Base-by-base conservation (phyloP, 2,113 vertebrate genomes). In the Turdus rufiventris region DNA sequence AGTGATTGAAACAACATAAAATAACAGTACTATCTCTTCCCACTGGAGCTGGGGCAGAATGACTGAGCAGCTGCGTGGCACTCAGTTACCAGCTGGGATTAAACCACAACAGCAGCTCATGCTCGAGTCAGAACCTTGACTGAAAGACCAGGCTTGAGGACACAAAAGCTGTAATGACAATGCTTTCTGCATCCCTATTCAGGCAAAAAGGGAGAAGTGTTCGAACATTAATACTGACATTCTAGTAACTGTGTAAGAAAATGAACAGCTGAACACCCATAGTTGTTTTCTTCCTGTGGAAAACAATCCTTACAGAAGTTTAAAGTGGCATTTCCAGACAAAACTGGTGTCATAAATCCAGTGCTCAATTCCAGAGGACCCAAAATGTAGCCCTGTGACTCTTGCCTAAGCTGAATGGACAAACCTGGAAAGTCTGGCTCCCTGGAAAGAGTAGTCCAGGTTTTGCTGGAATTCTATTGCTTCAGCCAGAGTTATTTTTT, bases 291-390 rank as follows among this genome's bases (percentile, higher is more conserved):
- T 66, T 88, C n/a, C 63, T 71, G 24, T 58, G 45, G 19, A 75
- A 88, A 88, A 10, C 36, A 34, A 58, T n/a, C 40, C 17, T 83
- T 47, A 62, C 4, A 23, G 19, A 24, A 62, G 47, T 76, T 82
- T 80, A 16, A 77, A 93, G 56, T 17, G 11, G 9, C 25, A 34
- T 83, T 80, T 93, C 42, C 42, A 88, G 50, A 45, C 9, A 82
- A 76, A 93, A 68, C 18, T 1, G 4, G 25, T 33, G 24, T 42
- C 51, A 16, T 10, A 53, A 42, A 62, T 70, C 62, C 33, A 76
- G 23, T 14, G 7, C 5, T 19, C 1, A 2, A 1, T 31, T 72
- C 34, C 21, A 31, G 21, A 7, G 29, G 19, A 43, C 28, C 7
- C 42, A 85, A 40, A 72, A 72, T 57, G 57, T 24, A 80, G 9